These are phyloP conservation scores for Nomada lathburiana DNA, from an alignment of 2,888 invertebrate species.

Conservation along the genomic window DNA sequence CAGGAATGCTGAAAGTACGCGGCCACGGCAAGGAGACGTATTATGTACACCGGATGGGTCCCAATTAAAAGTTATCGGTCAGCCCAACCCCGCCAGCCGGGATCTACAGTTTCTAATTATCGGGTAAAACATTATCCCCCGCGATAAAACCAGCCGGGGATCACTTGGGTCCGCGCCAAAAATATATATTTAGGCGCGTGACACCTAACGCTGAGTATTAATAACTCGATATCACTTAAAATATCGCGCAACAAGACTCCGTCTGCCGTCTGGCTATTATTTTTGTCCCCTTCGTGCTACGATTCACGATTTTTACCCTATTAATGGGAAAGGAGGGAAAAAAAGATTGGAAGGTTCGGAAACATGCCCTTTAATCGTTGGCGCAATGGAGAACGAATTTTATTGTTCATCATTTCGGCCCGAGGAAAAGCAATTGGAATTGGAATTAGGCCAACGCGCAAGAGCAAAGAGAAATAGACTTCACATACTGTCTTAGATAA, in stretches of 20 bases:
- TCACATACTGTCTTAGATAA: no score
- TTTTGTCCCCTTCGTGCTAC: constrained; percentile 53
- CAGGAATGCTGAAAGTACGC: constrained; percentile 66
- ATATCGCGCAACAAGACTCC: constrained; percentile 70
- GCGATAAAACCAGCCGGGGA: constrained; percentile 69
- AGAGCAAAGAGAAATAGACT: no score
- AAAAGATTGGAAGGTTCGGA: no score
- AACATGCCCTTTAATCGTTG: no score
- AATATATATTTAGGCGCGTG: constrained; percentile 70
- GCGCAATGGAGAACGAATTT: background rate
- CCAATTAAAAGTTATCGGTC: constrained; percentile 67
- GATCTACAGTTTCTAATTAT: constrained; percentile 70
- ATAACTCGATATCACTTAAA: constrained; percentile 73
- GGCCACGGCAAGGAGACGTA: constrained; percentile 60
- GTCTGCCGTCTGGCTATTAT: constrained; percentile 68
- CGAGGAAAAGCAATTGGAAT: background rate
- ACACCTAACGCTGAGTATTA: constrained; percentile 69
- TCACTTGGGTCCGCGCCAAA: constrained; percentile 69
- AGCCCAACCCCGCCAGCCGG: constrained; percentile 42
- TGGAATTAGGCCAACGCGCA: no score
- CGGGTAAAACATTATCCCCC: constrained; percentile 70
- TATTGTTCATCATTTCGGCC: background rate
- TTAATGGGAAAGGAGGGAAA: constrained; percentile 2
- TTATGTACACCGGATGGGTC: constrained; percentile 51
- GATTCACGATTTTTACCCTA: constrained; percentile 29